Percentiles rank a stretch among this genome's conserved stretches.
phyloP scores from a whole-genome alignment of 2,113 vertebrate species.

The rat (Rattus norvegicus) region DNA sequence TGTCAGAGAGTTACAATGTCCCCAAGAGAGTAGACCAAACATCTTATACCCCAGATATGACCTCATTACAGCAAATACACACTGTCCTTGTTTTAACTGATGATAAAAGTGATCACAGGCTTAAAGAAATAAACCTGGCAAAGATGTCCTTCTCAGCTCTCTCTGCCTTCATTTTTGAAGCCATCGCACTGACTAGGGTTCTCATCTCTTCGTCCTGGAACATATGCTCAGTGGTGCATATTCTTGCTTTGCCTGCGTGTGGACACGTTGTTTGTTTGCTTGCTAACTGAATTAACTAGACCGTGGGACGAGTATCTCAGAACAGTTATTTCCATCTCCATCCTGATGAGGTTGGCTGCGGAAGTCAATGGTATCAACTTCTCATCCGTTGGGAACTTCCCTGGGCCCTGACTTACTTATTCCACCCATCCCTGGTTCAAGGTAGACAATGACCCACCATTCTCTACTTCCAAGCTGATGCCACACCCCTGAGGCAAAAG shows the following conservation, averaged over 20 bases:
- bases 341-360: background rate
- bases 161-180: background rate
- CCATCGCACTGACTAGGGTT: background rate
- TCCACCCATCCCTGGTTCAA: background rate
- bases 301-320: background rate
- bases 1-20: background rate
- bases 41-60: background rate
- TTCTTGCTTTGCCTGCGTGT: background rate
- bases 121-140: background rate
- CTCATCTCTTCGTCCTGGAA: background rate
- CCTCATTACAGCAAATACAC: conserved; percentile 28
- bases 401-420: background rate
- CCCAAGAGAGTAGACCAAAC: background rate
- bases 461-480: background rate
- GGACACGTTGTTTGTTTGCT: background rate
- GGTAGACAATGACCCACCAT: background rate
- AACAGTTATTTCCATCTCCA: conserved; percentile 36
- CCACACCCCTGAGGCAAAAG: background rate
- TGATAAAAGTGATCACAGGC: background rate
- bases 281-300: conserved; percentile 45
- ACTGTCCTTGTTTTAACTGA: conserved; percentile 7
- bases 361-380: conserved; percentile 24
- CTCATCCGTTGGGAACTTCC: background rate
- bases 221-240: background rate
- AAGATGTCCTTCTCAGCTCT: background rate